These are phyloP conservation scores for Pangasius krempfi DNA, from an alignment of 2,797 vertebrate species.

Conservation along the genomic window DNA sequence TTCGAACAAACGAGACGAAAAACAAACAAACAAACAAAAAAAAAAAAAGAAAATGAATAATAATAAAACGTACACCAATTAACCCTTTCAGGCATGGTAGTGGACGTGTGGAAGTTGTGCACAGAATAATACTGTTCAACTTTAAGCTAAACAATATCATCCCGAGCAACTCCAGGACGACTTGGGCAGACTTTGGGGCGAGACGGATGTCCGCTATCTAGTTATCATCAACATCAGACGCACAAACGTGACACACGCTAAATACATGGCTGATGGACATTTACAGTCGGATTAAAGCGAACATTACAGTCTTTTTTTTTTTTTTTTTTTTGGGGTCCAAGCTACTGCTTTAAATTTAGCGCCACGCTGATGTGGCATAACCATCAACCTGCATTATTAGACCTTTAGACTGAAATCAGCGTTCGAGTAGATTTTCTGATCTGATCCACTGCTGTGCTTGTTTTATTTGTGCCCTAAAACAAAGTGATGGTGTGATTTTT, in stretches of 20 bases:
- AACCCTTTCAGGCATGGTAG: background rate
- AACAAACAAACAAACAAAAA: too few relatives aligned
- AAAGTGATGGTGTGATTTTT: background rate
- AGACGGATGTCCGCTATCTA: background rate
- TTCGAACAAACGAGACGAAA: background rate
- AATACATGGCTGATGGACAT: background rate
- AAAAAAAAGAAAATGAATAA: background rate
- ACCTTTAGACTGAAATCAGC: background rate
- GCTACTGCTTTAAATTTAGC: background rate
- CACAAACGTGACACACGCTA: background rate
- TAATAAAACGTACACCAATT: background rate
- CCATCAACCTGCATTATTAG: background rate
- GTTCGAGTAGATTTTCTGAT: background rate
- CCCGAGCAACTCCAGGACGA: background rate
- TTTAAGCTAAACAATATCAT: background rate
- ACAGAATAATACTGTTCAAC: background rate
- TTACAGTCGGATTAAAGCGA: background rate
- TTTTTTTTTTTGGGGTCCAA: background rate
- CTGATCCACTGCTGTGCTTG: background rate
- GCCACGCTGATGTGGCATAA: too few relatives aligned
- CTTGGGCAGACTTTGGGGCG: background rate
- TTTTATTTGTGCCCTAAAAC: background rate
- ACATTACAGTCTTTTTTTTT: background rate
- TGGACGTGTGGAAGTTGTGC: background rate
- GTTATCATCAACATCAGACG: too few relatives aligned